Evolutionary conservation across 2,888 invertebrate species (phyloP), one percentile per base, ranked within the genome.

Genomic region (Octonoba sinensis): DNA sequence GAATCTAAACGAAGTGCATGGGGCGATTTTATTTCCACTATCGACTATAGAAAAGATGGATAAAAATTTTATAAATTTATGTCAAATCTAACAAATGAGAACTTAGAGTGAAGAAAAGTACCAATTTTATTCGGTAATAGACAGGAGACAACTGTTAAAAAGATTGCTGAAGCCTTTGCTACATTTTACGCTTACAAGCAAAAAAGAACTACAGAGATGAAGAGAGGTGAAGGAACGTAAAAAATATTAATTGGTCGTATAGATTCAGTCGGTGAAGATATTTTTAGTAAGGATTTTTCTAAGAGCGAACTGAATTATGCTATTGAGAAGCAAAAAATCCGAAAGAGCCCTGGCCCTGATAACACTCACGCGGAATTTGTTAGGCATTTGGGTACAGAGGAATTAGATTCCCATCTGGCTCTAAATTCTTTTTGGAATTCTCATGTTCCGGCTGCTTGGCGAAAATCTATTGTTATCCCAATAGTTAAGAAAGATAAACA

Each of bases 401-500:
- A 15, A 13, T 46, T 44, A 47, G 15, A 64, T 11, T 27, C 18
- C 13, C 2, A 46, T 12, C 47, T 46, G 64, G 20, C 46, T n/a
- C 20, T 46, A 1, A n/a, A n/a, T n/a, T n/a, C n/a, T n/a, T n/a
- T n/a, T n/a, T n/a, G n/a, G n/a, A n/a, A n/a, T n/a, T n/a, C n/a
- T n/a, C 18, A 64, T 20, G 46, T 64, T 2, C 18, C 64, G 18
- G 13, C 64, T 12, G 47, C 22, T 20, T 64, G 64, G 64, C 46
- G 20, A 64, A 64, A 64, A 46, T 8, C 46, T 11, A 46, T 46
- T 64, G 47, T 64, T 18, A 20, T 44, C 18, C 46, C 64, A 44
- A 64, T 64, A 46, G 46, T 47, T 18, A 64, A 64, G 64, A 46
- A 64, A 46, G 18, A 27, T 1, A 64, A n/a, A n/a, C n/a, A n/a